Percentiles rank a stretch among this genome's conserved stretches.
These are phyloP conservation scores for Nebria ingens DNA, from an alignment of 1,140 invertebrate genomes.

Conservation along the genomic window DNA sequence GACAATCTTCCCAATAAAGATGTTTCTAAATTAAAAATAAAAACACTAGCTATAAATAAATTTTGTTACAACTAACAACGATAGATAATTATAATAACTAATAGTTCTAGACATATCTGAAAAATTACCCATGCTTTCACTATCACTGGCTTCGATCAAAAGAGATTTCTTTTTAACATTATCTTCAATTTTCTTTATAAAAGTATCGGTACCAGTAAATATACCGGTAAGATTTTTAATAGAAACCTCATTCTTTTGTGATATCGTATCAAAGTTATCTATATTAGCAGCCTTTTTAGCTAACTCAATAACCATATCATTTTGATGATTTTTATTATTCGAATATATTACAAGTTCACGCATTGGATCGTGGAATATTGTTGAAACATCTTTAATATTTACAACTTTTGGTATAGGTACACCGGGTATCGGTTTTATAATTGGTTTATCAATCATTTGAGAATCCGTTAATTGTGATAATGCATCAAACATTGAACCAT, in stretches of 20 bases:
- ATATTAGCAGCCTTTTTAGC: constrained; percentile 39
- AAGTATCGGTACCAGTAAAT: constrained; percentile 30
- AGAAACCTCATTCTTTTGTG: constrained; percentile 16
- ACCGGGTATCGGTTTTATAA: not conserved
- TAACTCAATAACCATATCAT: constrained; percentile 36
- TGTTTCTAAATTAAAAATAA: constrained; percentile 27
- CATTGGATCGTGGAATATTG: constrained; percentile 37
- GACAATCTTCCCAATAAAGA: constrained; percentile 48
- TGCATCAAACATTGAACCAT: constrained; percentile 23
- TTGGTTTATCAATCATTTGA: constrained; percentile 14
- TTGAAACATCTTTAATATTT: constrained; percentile 2
- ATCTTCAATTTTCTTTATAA: constrained; percentile 35
- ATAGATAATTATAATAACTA: too few relatives aligned
- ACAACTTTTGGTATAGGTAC: not conserved
- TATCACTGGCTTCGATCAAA: constrained; percentile 50
- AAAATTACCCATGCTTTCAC: constrained; percentile 43
- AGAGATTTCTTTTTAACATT: constrained; percentile 38
- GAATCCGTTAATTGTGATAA: constrained; percentile 22
- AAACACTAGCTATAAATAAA: not conserved
- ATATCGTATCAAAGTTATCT: constrained; percentile 22
- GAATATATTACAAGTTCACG: constrained; percentile 42
- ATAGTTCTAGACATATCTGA: not conserved
- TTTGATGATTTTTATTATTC: constrained; percentile 32
- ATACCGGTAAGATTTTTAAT: constrained; percentile 27
- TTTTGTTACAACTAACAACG: not conserved